Percentiles rank a stretch among this genome's conserved stretches.
Evolutionary conservation across 2,113 vertebrate genomes (phyloP).

Genomic region (Odobenus rosmarus): DNA sequence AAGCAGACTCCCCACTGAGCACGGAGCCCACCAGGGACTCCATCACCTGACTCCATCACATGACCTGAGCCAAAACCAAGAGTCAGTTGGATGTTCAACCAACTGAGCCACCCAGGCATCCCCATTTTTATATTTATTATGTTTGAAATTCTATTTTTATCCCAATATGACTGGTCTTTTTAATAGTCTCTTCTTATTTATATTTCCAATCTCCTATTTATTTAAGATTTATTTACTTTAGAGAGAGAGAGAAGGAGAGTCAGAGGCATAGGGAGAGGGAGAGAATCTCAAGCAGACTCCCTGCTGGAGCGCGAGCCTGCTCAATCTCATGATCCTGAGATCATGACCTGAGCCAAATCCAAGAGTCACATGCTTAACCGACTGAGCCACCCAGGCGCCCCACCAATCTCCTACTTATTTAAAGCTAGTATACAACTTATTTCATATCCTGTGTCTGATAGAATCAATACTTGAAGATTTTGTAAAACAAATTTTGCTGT

Average conservation of each 20-base stretch:
- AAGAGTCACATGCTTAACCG: not conserved
- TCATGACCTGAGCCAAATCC: not conserved
- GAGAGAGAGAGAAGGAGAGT: not conserved
- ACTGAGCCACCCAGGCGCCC: not conserved
- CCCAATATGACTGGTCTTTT: not conserved
- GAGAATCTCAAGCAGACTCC: not conserved
- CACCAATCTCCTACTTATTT: not conserved
- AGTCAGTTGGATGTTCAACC: not conserved
- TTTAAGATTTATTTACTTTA: not conserved
- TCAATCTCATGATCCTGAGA: not conserved
- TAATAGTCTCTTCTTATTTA: not conserved
- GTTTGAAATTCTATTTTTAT: constrained; percentile 42
- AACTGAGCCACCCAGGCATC: not conserved
- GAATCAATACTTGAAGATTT: not conserved
- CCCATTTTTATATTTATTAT: not conserved
- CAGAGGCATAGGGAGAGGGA: not conserved
- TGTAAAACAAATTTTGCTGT: not conserved
- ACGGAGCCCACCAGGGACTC: not conserved
- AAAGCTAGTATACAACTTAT: not conserved
- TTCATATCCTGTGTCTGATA: not conserved
- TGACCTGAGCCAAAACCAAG: not conserved
- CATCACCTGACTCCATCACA: not conserved
- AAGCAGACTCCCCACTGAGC: not conserved
- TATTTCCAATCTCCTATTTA: not conserved
- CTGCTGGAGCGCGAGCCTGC: not conserved